phyloP scores from a whole-genome alignment of 2,888 invertebrate genomes.

The Oligia strigilis region DNA sequence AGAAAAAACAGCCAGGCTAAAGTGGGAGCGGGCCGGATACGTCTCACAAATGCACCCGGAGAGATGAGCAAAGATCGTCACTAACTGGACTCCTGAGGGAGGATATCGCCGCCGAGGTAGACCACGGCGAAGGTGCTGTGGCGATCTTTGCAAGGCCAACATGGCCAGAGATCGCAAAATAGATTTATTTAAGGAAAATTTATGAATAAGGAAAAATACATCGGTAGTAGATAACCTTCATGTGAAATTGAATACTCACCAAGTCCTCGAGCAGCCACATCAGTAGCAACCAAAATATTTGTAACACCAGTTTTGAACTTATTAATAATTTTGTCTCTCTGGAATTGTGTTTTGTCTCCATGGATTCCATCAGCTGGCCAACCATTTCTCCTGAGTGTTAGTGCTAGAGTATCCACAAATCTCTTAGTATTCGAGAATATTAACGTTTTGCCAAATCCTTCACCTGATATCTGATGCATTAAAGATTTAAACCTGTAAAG shows the following conservation, averaged over 20 bases:
- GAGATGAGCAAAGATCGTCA: no score
- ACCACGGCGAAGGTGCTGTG: no score
- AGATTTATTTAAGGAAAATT: neutral
- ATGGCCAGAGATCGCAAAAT: no score
- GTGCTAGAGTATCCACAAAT: conserved; percentile 96
- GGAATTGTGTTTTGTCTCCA: conserved; percentile 98
- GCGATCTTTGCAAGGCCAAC: no score
- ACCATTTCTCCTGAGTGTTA: conserved; percentile 95
- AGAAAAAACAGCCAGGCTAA: no score
- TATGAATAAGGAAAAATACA: neutral
- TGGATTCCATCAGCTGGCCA: conserved; percentile 96
- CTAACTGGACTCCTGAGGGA: no score
- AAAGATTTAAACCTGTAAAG: conserved; percentile 92
- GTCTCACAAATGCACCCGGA: no score
- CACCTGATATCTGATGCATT: conserved; percentile 93
- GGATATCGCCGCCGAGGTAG: no score
- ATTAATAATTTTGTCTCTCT: conserved; percentile 96
- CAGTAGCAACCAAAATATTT: conserved; percentile 97
- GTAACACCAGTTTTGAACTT: conserved; percentile 96
- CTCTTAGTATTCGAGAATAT: conserved; percentile 97
- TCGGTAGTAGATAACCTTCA: neutral
- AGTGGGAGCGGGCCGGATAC: no score
- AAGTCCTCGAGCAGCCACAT: conserved; percentile 97
- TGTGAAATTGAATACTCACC: conserved; percentile 84
- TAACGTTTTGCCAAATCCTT: conserved; percentile 95